Base-by-base conservation (phyloP, 2,113 vertebrate genomes). In the Acrocephalus kingi region DNA sequence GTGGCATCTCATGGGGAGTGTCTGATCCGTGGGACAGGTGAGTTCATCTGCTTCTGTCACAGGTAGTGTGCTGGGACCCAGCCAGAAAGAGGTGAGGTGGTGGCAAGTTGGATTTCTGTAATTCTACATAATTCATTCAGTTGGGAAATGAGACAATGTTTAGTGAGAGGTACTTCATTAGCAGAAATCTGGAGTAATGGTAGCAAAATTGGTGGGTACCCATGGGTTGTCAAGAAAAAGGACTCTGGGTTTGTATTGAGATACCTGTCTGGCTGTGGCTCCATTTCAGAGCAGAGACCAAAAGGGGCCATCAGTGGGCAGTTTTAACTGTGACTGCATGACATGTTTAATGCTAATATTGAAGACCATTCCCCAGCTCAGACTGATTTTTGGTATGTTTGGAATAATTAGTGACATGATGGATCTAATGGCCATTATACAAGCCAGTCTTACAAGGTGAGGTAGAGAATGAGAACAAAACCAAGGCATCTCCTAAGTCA, bases 21-120 rank as follows among this genome's bases (percentile, higher is more conserved):
- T 80, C 68, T 75, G 46, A 39, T 45, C 39, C 0, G 0, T 18
- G 19, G 45, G 22, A 15, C 3, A 2, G 4, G 31, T 39, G 41
- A 28, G 8, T 66, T 76, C 3, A 24, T n/a, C 15, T 48, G 3
- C 15, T 76, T 39, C 49, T 71, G 23, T 71, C 10, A 13, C 45
- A 27, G 45, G 15, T 46, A 39, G 24, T 66, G 46, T 1, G 4
- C 66, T 62, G 72, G 21, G 7, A 28, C 30, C 33, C 43, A 71
- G 5, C 20, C 15, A 66, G 62, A 37, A 59, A 35, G 68, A 82
- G 33, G 19, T 52, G 54, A 77, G 33, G 49, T n/a, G 37, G 11
- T 78, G 59, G 16, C 15, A 35, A 43, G 30, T 8, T 58, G 43
- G 31, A 63, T 92, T 63, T 43, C n/a, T 74, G 12, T 58, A 63